Evolutionary conservation across 2,888 invertebrate species (phyloP), one percentile per base, ranked within the genome.

Genomic region (Philaethria dido): DNA sequence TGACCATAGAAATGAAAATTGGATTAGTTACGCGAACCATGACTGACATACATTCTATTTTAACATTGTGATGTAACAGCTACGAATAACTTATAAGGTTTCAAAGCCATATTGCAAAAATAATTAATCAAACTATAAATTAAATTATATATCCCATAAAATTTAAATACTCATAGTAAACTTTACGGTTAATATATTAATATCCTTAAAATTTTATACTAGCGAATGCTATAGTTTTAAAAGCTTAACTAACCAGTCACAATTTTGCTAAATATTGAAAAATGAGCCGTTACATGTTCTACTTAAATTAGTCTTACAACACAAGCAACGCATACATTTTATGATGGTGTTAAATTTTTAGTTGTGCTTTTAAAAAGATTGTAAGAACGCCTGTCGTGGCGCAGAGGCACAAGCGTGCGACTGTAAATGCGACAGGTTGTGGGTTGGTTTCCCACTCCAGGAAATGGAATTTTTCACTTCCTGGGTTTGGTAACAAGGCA

Each of bases 21-120:
- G 20, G 55, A 57, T 57, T 57, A 55, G 36, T 14, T 55, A 55
- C 39, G 33, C 20, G 18, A 36, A 36, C 33, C 54, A 39, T 20
- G 55, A 55, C 29, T 29, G 50, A 50, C 50, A 50, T 54, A 55
- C 54, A 39, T 55, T 36, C 36, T 36, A 36, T 20, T 20, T n/a
- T 55, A 55, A 11, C 14, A 55, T 55, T 36, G 36, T 55, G 20
- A 55, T 39, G 55, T 55, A 55, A 55, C 20, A 39, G 39, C 55
- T 39, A 39, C 39, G 39, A 39, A 22, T 57, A 18, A 57, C 39
- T 57, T 57, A n/a, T 42, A 39, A 39, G 55, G 55, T 39, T 57
- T 57, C 55, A 39, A 57, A 57, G 55, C 39, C 55, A 20, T 20
- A 22, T 55, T 20, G 39, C 39, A 8, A 55, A 48, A 20, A 14